A percentile compares a stretch with the other conserved stretches of the same genome.
Conservation (phyloP, 2,888 invertebrate genomes). For the Volucella bombylans region DNA sequence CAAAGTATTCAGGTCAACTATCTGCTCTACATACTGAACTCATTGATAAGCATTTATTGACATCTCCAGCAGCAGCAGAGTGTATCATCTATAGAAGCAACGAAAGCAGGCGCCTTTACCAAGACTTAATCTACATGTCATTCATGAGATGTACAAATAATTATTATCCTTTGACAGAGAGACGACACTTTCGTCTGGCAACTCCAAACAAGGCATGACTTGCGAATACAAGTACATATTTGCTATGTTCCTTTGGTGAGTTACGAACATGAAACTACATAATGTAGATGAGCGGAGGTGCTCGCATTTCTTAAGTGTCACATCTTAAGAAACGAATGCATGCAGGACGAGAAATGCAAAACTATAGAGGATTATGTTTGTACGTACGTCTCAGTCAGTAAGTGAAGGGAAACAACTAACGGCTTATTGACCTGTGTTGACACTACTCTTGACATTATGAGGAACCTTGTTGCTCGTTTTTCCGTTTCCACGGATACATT, state of each 20-base stretch:
- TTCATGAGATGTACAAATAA: constrained; percentile 53
- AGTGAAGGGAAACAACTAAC: constrained; percentile 33
- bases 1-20: constrained; percentile 53
- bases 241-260: constrained; percentile 45
- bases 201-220: constrained; percentile 36
- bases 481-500: neutral
- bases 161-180: constrained; percentile 67
- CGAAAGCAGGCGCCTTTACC: constrained; percentile 6
- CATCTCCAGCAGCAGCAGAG: constrained; percentile 21
- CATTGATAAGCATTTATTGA: constrained; percentile 64
- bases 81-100: constrained; percentile 5
- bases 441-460: constrained; percentile 61
- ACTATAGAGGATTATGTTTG: neutral
- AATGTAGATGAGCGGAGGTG: no score
- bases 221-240: constrained; percentile 37
- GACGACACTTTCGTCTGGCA: constrained; percentile 28
- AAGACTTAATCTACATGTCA: constrained; percentile 50
- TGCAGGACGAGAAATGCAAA: neutral
- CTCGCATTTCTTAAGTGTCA: constrained; percentile 50
- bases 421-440: constrained; percentile 67
- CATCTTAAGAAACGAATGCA: constrained; percentile 31
- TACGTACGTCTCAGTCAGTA: neutral
- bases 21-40: constrained; percentile 61
- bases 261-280: constrained; percentile 21
- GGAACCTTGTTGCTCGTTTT: constrained; percentile 25